phyloP scores from a whole-genome alignment of 1,140 invertebrate genomes.

The Diorhabda sublineata region DNA sequence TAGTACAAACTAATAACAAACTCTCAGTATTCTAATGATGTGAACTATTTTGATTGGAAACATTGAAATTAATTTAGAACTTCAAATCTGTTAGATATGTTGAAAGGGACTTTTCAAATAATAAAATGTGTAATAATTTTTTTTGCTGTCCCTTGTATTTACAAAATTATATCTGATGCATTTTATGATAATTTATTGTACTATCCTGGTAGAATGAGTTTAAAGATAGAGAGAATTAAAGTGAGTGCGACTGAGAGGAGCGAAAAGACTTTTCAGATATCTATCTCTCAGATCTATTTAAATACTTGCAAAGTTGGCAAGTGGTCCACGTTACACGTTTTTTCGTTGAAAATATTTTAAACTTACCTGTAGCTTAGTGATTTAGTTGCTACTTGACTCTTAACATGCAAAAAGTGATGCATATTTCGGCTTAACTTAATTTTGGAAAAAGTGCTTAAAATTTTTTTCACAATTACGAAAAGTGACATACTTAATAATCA shows the following conservation, averaged over 20 bases:
- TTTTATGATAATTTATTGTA: background rate
- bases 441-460: background rate
- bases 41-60: no score
- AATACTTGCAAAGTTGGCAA: conserved; percentile 14
- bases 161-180: no score
- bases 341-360: conserved; percentile 21
- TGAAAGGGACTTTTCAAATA: no score
- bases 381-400: conserved; percentile 3
- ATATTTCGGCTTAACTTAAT: background rate
- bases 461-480: conserved; percentile 14
- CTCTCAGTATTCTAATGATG: no score
- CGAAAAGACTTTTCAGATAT: conserved; percentile 5
- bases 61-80: no score
- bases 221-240: conserved; percentile 9
- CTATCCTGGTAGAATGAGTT: background rate
- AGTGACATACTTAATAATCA: conserved; percentile 21
- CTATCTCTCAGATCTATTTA: conserved; percentile 12
- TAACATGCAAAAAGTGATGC: background rate
- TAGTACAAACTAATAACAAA: no score
- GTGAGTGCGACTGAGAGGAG: background rate
- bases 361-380: conserved; percentile 18
- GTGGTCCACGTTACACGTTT: conserved; percentile 4
- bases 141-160: no score
- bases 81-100: no score
- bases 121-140: no score